Evolutionary conservation across 2,113 vertebrate species (phyloP), one percentile per base, ranked within the genome.

Genomic region (Psammodynastes pulverulentus): DNA sequence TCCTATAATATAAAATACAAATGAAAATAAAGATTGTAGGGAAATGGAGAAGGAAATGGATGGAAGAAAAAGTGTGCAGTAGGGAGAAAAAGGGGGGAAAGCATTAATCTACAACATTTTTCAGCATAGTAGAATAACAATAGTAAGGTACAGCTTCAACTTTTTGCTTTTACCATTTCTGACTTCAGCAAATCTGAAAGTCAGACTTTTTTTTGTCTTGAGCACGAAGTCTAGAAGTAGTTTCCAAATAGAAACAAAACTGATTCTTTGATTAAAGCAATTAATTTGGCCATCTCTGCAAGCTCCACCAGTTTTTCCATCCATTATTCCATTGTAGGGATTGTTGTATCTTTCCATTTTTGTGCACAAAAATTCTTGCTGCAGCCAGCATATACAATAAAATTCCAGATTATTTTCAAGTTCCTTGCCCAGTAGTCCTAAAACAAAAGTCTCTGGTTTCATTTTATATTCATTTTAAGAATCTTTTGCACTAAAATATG

Each of bases 51-150:
- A 67, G 58, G 12, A 67, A 67, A 67, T 67, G 29, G 58, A 3
- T 12, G 58, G 58, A 12, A n/a, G 4, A 54, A 54, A 19, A 67
- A 67, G 29, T 67, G 58, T 67, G 29, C n/a, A 0, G 4, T 5
- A 4, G 0, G 10, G 0, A 1, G 1, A 1, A n/a, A 62, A 67
- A 67, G 21, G 21, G n/a, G n/a, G n/a, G n/a, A n/a, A n/a, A 9
- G 8, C 24, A 58, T 9, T 58, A 26, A 58, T 3, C 26, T 58
- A 23, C 58, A 67, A n/a, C 29, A 5, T 67, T 67, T 67, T n/a
- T 67, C 29, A n/a, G 58, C 58, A 67, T 67, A n/a, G 10, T 15
- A 67, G 58, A n/a, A n/a, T 67, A 67, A n/a, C 29, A 67, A 67
- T 67, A 67, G 12, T n/a, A 29, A 62, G 26, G 10, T 29, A 58